A percentile compares a stretch with the other conserved stretches of the same genome.
Conservation (phyloP, 2,113 vertebrate genomes). For the Sturnus vulgaris region DNA sequence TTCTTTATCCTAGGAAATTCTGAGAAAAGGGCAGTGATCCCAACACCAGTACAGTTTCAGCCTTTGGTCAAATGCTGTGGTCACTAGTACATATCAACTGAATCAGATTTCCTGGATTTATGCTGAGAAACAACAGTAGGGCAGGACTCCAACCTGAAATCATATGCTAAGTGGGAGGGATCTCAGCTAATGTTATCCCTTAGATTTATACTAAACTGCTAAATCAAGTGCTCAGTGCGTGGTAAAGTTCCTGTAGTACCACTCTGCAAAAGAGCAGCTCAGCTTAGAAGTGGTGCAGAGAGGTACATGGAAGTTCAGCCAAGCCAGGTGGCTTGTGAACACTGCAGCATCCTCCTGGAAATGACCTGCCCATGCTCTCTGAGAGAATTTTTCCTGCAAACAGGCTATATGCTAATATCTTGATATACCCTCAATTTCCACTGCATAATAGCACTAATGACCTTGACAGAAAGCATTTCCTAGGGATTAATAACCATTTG, state of each 20-base stretch:
- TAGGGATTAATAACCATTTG: constrained; percentile 37
- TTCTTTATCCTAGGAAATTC: neutral
- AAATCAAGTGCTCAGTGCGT: neutral
- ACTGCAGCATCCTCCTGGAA: neutral
- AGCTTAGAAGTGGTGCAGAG: neutral
- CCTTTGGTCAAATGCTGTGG: neutral
- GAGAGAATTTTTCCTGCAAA: neutral
- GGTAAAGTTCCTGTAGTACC: neutral
- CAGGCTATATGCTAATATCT: neutral
- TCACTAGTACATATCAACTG: neutral
- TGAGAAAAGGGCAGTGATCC: neutral
- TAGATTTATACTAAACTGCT: neutral
- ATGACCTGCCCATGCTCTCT: neutral
- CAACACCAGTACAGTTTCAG: neutral
- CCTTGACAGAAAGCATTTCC: constrained; percentile 41
- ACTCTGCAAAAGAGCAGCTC: neutral
- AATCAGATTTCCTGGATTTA: neutral
- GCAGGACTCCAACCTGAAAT: neutral
- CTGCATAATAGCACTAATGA: constrained; percentile 42
- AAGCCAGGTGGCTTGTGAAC: neutral
- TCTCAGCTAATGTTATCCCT: neutral
- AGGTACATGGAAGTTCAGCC: neutral
- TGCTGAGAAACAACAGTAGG: neutral
- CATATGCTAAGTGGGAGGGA: neutral
- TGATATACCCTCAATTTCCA: neutral